Evolutionary conservation across 1,140 invertebrate genomes (phyloP), one percentile per base, ranked within the genome.

Genomic region (Drosophila nasuta): DNA sequence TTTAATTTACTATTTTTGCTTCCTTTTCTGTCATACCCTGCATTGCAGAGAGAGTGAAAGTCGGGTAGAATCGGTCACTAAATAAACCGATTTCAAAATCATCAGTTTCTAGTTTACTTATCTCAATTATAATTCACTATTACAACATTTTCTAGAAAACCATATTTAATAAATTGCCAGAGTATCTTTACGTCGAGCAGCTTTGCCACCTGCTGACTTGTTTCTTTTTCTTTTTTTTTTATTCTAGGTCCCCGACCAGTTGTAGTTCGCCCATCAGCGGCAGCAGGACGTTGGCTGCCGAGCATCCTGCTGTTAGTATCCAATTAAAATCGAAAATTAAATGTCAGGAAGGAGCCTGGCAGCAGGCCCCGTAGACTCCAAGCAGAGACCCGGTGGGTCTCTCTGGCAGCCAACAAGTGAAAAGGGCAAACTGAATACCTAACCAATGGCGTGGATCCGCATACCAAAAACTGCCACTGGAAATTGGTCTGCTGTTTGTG

Each of bases 301-400:
- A 72, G 90, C 82, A 77, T 91, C 90, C 90, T 91, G 90, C 90
- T 91, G 90, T 91, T 91, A 89, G 82, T 90, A 91, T 91, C 90
- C 90, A 91, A 91, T 91, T 91, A 89, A 88, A 88, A 88, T 89
- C 85, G 85, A 89, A 89, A 88, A 88, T 88, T 88, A 89, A 88
- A 88, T 85, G 85, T 89, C 85, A 89, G 85, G 74, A 79, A 75
- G 69, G 77, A 70, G 57, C 62, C 51, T 38, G 45, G 30, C 28
- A 68, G 30, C 28, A 68, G 51, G n/a, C n/a, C n/a, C 48, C 51
- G 46, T 35, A 51, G 52, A 45, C 11, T 7, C 51, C 49, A 4
- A 52, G 11, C 49, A 52, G 49, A 7, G 49, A 7, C 45, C 45
- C 48, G 2, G 35, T 38, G 10, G 35, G 7, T 38, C 33, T 7